A percentile compares a stretch with the other conserved stretches of the same genome.
Evolutionary conservation across 2,113 vertebrate species (phyloP).

Genomic region (Elachura formosa): DNA sequence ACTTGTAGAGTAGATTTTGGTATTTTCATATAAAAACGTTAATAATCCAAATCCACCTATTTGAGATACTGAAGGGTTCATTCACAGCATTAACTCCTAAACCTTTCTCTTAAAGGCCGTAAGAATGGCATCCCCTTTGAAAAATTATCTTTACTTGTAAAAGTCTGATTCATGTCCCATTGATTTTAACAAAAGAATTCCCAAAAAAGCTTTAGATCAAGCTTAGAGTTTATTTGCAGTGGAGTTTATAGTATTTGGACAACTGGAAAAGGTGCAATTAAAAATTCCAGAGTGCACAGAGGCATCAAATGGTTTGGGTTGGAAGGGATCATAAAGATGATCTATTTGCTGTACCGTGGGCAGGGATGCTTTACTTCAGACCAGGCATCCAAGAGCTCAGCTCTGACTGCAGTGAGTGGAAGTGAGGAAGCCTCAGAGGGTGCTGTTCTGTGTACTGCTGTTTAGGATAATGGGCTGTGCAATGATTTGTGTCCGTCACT

Average conservation of each 20-base stretch:
- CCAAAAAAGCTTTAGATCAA: not conserved
- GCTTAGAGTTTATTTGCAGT: not conserved
- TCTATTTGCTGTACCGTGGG: not conserved
- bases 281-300: not conserved
- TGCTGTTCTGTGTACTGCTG: rapidly evolving
- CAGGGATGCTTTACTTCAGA: not conserved
- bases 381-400: not conserved
- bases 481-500: not conserved
- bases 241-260: not conserved
- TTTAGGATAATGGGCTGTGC: rapidly evolving
- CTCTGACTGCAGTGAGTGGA: not conserved
- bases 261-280: not conserved
- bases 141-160: not conserved
- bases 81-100: not conserved
- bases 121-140: not conserved
- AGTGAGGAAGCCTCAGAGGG: not conserved
- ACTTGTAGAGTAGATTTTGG: not conserved
- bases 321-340: not conserved
- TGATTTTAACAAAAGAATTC: not conserved
- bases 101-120: not conserved
- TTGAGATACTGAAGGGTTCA: not conserved
- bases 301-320: not conserved
- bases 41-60: not conserved
- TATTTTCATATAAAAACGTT: not conserved
- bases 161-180: not conserved